Evolutionary conservation across 2,888 invertebrate genomes (phyloP), one percentile per base, ranked within the genome.

Genomic region (Himalopsyche anomala): DNA sequence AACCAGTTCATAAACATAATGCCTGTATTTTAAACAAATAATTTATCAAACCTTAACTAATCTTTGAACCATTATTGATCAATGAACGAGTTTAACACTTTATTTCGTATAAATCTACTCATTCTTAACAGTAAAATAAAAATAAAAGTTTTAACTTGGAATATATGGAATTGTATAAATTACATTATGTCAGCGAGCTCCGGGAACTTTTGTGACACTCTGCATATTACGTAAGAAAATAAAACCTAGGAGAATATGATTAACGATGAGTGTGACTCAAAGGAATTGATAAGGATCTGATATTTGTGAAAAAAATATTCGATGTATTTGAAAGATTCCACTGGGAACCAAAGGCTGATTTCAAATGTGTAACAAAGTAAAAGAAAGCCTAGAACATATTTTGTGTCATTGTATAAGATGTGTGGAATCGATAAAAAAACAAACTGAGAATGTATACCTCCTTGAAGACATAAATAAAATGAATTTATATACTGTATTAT

Each of bases 251-350:
- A 51, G 19, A 62, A 62, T 9, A 62, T 62, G 62, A 62, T 62
- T 62, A 62, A 62, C 19, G 19, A 62, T 62, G 62, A 9, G 62
- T 62, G 62, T 62, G 62, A 62, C 62, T 19, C 19, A 19, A 6
- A 62, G 62, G 62, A 62, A 19, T 19, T 9, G 62, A 62, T 62
- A 62, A 62, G 62, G 62, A 62, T 62, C 62, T 28, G 19, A 4
- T 51, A 15, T 15, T 51, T 51, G 51, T 15, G 28, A 62, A 62
- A 62, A 62, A 62, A 62, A 15, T 62, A 62, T 62, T 19, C 62
- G 62, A 62, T 62, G 8, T 62, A 62, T 62, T 62, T 62, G 62
- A 62, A 62, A 62, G 62, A 62, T 19, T 62, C 62, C 62, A 8
- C 62, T 19, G 62, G 62, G 62, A 62, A 19, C 28, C 28, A 28